A percentile compares a stretch with the other conserved stretches of the same genome.
Evolutionary conservation across 2,797 vertebrate species (phyloP).

Genomic region (Gymnothorax javanicus): DNA sequence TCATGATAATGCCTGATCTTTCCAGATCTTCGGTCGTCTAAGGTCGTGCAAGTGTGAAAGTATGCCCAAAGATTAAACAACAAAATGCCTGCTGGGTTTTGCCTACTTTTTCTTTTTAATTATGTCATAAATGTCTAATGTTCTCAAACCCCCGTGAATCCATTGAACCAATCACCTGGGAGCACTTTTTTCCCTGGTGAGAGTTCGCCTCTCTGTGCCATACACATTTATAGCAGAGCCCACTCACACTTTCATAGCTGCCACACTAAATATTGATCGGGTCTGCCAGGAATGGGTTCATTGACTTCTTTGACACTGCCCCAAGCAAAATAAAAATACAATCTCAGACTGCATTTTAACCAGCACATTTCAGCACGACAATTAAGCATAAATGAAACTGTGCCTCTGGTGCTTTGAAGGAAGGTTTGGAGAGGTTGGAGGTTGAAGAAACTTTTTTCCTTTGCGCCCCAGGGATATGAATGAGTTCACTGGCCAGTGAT

Average conservation of each 20-base stretch:
- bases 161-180: not conserved
- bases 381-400: not conserved
- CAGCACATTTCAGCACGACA: not conserved
- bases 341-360: not conserved
- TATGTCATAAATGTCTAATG: not conserved
- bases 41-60: not conserved
- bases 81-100: not conserved
- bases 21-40: too few species aligned
- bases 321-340: not conserved
- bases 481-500: constrained; percentile 16
- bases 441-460: not conserved
- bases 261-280: not conserved
- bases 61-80: not conserved
- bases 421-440: not conserved
- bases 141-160: not conserved
- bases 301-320: not conserved
- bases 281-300: not conserved
- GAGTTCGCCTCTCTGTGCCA: not conserved
- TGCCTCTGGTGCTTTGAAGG: not conserved
- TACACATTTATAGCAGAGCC: not conserved
- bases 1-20: not conserved
- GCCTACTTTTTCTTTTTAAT: not conserved
- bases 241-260: not conserved
- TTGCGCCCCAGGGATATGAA: constrained; percentile 14
- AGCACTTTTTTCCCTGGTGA: not conserved